A percentile compares a stretch with the other conserved stretches of the same genome.
phyloP scores from a whole-genome alignment of 2,888 invertebrate species.

The Panzeria rudis region DNA sequence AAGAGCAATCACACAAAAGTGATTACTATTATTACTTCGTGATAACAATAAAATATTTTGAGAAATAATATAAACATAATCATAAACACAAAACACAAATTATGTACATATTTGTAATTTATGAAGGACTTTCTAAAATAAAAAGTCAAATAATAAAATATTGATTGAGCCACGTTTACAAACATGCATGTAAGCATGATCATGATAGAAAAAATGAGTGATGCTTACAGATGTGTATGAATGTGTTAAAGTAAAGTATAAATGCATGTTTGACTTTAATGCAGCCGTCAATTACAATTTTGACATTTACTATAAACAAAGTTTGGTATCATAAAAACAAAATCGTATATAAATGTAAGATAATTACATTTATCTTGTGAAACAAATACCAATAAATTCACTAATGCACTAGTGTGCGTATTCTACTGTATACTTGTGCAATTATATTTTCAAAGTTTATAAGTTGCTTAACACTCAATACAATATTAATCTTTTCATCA shows the following conservation, averaged over 20 bases:
- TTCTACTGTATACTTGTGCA: not conserved
- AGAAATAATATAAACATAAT: not conserved
- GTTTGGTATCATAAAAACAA: conserved; percentile 51
- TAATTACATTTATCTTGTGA: conserved; percentile 62
- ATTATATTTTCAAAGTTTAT: conserved; percentile 49
- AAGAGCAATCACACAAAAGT: not conserved
- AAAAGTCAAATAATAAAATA: not conserved
- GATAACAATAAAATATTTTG: conserved; percentile 32
- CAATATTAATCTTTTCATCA: conserved; percentile 67
- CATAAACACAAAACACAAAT: not conserved
- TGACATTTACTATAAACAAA: conserved; percentile 66
- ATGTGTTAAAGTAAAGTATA: not conserved
- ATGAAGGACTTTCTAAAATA: conserved; percentile 54
- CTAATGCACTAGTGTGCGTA: conserved; percentile 15
- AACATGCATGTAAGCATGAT: conserved; percentile 2
- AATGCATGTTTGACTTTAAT: conserved; percentile 51
- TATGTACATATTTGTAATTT: conserved; percentile 9
- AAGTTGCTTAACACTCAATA: conserved; percentile 61
- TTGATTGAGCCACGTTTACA: not conserved
- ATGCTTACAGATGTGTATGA: not conserved
- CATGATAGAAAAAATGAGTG: conserved; percentile 13
- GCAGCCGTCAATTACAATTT: conserved; percentile 67
- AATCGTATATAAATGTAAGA: conserved; percentile 58
- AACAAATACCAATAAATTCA: conserved; percentile 25
- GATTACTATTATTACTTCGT: conserved; percentile 29